Percentiles rank a stretch among this genome's conserved stretches.
These are phyloP conservation scores for Mastomys coucha DNA, from an alignment of 2,113 vertebrate genomes.

Conservation along the genomic window DNA sequence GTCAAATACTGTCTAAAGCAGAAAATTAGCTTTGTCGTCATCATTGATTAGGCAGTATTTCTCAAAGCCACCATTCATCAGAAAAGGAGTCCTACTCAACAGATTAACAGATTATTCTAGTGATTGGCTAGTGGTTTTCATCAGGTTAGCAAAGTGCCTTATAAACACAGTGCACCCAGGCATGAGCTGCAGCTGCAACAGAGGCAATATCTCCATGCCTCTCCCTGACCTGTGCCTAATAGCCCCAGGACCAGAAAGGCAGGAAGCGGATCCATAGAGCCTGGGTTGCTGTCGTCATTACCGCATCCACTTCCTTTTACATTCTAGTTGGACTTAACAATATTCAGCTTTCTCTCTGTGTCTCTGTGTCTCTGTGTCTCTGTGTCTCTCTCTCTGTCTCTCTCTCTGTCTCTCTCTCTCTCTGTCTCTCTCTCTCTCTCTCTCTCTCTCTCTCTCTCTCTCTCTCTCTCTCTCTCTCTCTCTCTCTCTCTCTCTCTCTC, in stretches of 20 bases:
- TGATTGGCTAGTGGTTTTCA: slow-evolving; percentile 64
- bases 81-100: slow-evolving; percentile 53
- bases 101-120: slow-evolving; percentile 70
- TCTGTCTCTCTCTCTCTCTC: background rate
- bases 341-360: background rate
- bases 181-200: background rate
- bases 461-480: background rate
- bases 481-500: too few species aligned
- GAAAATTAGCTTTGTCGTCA: slow-evolving; percentile 64
- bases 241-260: background rate
- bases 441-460: background rate
- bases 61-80: slow-evolving; percentile 74
- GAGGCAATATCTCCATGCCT: background rate
- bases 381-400: background rate
- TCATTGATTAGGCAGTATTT: slow-evolving; percentile 69
- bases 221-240: background rate
- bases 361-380: too few species aligned
- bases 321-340: background rate
- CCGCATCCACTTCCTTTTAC: background rate
- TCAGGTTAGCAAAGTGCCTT: slow-evolving; percentile 53
- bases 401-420: too few species aligned
- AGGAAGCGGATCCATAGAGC: background rate
- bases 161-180: background rate
- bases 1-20: background rate
- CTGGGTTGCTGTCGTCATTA: background rate